A percentile compares a stretch with the other conserved stretches of the same genome.
Evolutionary conservation across 2,113 vertebrate genomes (phyloP).

Genomic region (Tachysurus fulvidraco): DNA sequence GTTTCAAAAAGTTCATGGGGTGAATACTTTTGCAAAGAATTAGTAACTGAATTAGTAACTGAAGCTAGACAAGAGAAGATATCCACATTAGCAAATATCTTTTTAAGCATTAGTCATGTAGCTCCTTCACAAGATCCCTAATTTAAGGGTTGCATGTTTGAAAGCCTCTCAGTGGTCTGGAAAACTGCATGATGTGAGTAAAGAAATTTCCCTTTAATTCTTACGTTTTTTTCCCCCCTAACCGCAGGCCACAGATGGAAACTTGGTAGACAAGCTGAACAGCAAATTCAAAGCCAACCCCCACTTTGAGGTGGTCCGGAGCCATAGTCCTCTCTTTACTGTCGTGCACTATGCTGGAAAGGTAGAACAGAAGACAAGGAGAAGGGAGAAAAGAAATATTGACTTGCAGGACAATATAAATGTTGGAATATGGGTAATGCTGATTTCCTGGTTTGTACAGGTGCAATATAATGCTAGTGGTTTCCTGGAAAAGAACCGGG

Average conservation of each 20-base stretch:
- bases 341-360: constrained; percentile 78
- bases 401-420: background rate
- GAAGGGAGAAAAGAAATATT: background rate
- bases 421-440: background rate
- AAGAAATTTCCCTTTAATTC: background rate
- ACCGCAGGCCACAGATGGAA: constrained; percentile 72
- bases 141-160: background rate
- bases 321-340: constrained; percentile 64
- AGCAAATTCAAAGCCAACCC: constrained; percentile 66
- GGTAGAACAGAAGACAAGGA: constrained; percentile 58
- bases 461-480: constrained; percentile 72
- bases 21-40: background rate
- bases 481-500: constrained; percentile 79
- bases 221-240: constrained; percentile 17
- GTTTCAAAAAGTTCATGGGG: too few species aligned
- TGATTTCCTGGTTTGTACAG: constrained; percentile 52
- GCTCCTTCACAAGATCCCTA: background rate
- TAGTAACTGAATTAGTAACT: background rate
- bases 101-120: background rate
- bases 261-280: constrained; percentile 77
- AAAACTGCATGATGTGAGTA: background rate
- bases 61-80: too few species aligned
- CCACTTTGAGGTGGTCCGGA: constrained; percentile 67
- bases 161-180: background rate
- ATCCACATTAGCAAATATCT: background rate